A percentile compares a stretch with the other conserved stretches of the same genome.
Evolutionary conservation across 2,888 invertebrate genomes (phyloP).

Genomic region (Anthrax anthrax): DNA sequence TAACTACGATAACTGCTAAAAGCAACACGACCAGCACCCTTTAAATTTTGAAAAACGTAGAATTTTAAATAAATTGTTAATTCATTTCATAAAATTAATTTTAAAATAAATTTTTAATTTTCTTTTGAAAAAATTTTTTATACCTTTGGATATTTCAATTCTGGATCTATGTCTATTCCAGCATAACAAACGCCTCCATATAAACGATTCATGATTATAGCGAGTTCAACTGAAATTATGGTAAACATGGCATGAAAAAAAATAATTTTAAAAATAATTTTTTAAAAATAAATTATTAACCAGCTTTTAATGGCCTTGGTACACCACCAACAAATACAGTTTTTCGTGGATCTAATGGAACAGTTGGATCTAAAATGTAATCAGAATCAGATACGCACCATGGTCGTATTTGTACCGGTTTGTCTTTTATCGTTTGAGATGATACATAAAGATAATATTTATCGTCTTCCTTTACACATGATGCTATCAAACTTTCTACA

Average conservation of each 20-base stretch:
- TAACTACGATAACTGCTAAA: neutral
- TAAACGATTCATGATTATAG: neutral
- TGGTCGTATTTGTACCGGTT: neutral
- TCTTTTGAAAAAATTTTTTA: too few species aligned
- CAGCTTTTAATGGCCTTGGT: neutral
- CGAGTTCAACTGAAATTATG: neutral
- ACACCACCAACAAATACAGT: neutral
- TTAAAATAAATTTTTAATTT: too few species aligned
- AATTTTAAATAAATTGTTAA: too few species aligned
- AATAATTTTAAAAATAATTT: too few species aligned
- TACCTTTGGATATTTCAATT: neutral
- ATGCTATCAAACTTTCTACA: neutral
- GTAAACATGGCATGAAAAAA: neutral
- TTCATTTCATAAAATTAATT: too few species aligned
- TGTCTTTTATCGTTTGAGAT: neutral
- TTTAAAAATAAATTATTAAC: neutral
- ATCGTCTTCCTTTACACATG: neutral
- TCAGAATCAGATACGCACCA: neutral
- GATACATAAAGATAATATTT: neutral
- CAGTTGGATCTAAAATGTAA: neutral
- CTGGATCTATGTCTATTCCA: neutral
- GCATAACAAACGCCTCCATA: neutral
- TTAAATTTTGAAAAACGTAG: too few species aligned
- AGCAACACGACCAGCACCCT: neutral
- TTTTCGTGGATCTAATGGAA: neutral